Base-by-base conservation (phyloP, 1,140 invertebrate species). In the Drosophila repletoides region DNA sequence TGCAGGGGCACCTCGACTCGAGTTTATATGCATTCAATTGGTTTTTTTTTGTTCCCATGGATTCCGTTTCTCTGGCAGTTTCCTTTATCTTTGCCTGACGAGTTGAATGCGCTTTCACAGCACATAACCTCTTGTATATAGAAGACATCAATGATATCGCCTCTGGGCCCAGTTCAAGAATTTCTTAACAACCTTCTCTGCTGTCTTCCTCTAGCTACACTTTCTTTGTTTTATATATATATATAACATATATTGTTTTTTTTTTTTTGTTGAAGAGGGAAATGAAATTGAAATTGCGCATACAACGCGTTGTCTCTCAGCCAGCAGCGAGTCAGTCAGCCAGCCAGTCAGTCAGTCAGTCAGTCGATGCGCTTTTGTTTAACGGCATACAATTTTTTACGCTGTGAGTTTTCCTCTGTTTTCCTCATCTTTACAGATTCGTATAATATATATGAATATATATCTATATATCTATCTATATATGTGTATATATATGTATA, bases 281-380 rank as follows among this genome's bases (percentile, higher is more conserved):
- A 46, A 66, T 79, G 48, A 79, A 84, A 84, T 67, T 72, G 72
- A 83, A 84, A 84, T 83, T 83, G 79, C 79, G 74, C 79, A 83
- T 79, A 84, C 79, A 71, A 15, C 65, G 36, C 41, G 52, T 69
- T 75, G 73, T 51, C 38, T 19, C 10, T 3, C 52, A 38, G 60
- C 19, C 45, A 12, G 10, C 17, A 9, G 43, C 19, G 17, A 46
- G 45, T 41, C 58, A n/a, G n/a, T 17, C 26, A 40, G 12, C 15
- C 67, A 72, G 10, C 24, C 17, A 9, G 43, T 17, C 28, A 46
- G 45, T 41, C 58, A n/a, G n/a, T 17, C 26, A 40, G 12, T 22
- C 67, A 72, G 74, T 72, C 45, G 55, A 60, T 75, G 55, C 22
- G 60, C 61, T 76, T 81, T 79, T 83, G 63, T 81, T 67, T 40